These are phyloP conservation scores for Dasysyrphus albostriatus DNA, from an alignment of 2,888 invertebrate genomes.

Conservation along the genomic window DNA sequence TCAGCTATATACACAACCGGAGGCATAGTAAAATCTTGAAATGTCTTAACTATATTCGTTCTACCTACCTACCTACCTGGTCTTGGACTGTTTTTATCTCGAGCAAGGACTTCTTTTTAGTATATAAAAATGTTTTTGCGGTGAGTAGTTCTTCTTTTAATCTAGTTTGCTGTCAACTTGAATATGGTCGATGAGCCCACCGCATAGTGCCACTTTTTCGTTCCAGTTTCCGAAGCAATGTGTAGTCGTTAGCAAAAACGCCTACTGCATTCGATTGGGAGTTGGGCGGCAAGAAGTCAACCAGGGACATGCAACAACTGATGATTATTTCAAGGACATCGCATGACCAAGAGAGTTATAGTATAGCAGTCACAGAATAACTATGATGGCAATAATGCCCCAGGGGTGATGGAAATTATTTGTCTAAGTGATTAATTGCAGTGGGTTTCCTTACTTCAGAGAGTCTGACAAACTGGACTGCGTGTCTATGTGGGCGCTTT, in stretches of 20 bases:
- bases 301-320: constrained; percentile 21
- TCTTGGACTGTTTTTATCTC: constrained; percentile 40
- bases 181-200: constrained; percentile 53
- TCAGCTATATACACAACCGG: not conserved
- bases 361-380: constrained; percentile 7
- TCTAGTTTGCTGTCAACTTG: constrained; percentile 62
- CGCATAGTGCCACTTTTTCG: constrained; percentile 29
- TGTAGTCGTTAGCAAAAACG: constrained; percentile 66
- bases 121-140: not conserved
- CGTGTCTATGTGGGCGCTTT: constrained; percentile 46
- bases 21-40: constrained; percentile 13
- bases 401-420: constrained; percentile 60
- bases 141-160: constrained; percentile 38
- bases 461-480: not conserved
- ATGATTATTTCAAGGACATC: constrained; percentile 63
- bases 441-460: constrained; percentile 17
- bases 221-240: constrained; percentile 43
- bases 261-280: constrained; percentile 61
- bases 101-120: constrained; percentile 31
- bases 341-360: constrained; percentile 41
- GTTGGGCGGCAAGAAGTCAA: constrained; percentile 14
- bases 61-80: not conserved
- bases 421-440: constrained; percentile 68
- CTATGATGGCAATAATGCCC: constrained; percentile 5
- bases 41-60: constrained; percentile 56